These are phyloP conservation scores for Lampropteryx suffumata DNA, from an alignment of 2,888 invertebrate genomes.

Conservation along the genomic window DNA sequence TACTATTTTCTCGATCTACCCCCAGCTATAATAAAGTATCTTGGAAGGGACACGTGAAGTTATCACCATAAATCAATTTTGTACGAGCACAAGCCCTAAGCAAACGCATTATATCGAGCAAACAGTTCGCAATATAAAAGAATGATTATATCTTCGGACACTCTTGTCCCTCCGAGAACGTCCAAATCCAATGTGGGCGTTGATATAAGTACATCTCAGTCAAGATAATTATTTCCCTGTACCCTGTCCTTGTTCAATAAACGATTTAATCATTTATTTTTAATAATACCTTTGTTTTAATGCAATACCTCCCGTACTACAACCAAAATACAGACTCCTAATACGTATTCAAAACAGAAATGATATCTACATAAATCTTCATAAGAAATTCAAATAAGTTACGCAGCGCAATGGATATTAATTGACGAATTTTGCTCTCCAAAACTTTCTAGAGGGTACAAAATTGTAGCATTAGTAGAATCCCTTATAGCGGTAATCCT, in stretches of 20 bases:
- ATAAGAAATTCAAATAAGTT: conserved; percentile 28
- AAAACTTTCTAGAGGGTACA: conserved; percentile 39
- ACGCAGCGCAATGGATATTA: conserved; percentile 35
- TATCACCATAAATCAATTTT: conserved; percentile 65
- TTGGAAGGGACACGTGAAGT: conserved; percentile 36
- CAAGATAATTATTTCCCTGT: not conserved
- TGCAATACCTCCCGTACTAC: no score
- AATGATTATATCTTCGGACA: conserved; percentile 51
- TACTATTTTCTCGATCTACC: not conserved
- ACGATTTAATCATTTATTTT: no score
- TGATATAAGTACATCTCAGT: conserved; percentile 12
- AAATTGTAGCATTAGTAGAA: conserved; percentile 59
- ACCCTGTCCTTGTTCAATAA: no score
- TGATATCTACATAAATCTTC: conserved; percentile 4
- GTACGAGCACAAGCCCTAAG: conserved; percentile 53
- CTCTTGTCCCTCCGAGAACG: conserved; percentile 37
- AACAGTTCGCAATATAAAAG: conserved; percentile 58
- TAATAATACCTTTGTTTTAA: no score
- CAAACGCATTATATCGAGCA: conserved; percentile 64
- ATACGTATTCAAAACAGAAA: not conserved
- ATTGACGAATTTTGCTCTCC: conserved; percentile 38
- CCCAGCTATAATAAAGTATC: not conserved
- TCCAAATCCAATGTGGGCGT: conserved; percentile 40
- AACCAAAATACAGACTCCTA: no score
- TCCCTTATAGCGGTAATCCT: conserved; percentile 65